These are phyloP conservation scores for Pandemis cinnamomeana DNA, from an alignment of 2,888 invertebrate genomes.

Conservation along the genomic window DNA sequence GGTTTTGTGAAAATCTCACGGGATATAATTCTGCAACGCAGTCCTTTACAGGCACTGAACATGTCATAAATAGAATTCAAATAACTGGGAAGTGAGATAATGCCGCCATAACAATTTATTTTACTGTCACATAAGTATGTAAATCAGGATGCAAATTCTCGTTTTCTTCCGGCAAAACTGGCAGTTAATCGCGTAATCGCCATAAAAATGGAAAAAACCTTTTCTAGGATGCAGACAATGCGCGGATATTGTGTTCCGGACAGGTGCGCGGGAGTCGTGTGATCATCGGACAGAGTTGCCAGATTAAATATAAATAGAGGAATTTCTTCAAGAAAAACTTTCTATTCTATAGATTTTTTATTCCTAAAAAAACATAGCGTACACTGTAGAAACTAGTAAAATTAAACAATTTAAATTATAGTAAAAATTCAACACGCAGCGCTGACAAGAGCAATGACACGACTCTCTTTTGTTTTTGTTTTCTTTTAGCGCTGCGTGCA, in stretches of 20 bases:
- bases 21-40: no score
- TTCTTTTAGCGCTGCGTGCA: no score
- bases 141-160: conserved; percentile 23
- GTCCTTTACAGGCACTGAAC: no score
- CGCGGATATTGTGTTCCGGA: conserved; percentile 78
- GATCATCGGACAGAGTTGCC: not conserved
- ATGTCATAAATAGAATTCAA: no score
- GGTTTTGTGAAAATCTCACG: no score
- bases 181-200: conserved; percentile 9
- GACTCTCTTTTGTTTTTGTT: no score
- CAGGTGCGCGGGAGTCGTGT: conserved; percentile 56
- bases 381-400: no score
- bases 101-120: not conserved
- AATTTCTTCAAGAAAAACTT: no score
- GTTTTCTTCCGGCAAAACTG: conserved; percentile 15
- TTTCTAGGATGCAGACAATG: conserved; percentile 75
- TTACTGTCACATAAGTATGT: not conserved
- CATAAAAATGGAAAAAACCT: conserved; percentile 42
- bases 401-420: no score
- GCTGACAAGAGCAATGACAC: no score
- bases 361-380: no score
- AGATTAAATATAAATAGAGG: not conserved
- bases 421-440: no score
- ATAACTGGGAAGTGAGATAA: not conserved
- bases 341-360: not conserved